Conservation (phyloP, 2,797 vertebrate species). For the Pseudochromis fuscus region DNA sequence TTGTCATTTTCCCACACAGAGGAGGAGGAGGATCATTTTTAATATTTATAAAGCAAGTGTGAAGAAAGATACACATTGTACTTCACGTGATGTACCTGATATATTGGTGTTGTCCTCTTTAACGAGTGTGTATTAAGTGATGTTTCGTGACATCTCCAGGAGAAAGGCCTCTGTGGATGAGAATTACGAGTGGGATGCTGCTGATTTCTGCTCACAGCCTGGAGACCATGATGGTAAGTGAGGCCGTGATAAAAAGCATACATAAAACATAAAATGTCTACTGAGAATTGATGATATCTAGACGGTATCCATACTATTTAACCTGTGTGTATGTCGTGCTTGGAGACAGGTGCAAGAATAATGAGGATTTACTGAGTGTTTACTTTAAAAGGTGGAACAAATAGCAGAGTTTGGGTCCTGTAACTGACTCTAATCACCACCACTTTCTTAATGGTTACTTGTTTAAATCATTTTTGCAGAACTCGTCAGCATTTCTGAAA, state of each 20-base stretch:
- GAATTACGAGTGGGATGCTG: constrained; percentile 95
- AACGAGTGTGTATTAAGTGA: constrained; percentile 6
- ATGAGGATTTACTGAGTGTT: neutral
- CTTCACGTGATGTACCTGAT: neutral
- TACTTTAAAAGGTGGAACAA: neutral
- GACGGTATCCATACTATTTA: too few relatives aligned
- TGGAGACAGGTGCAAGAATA: neutral
- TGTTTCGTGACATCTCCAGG: constrained; percentile 71
- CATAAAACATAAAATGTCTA: too few relatives aligned
- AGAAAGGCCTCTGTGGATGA: constrained; percentile 93
- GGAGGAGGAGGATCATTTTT: too few relatives aligned
- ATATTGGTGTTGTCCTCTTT: neutral
- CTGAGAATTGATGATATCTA: too few relatives aligned
- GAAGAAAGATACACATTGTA: too few relatives aligned
- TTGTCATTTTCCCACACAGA: too few relatives aligned
- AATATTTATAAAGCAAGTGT: too few relatives aligned
- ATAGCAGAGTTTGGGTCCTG: neutral
- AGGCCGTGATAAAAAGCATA: too few relatives aligned
- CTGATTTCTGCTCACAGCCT: constrained; percentile 84
- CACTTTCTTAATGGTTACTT: too few relatives aligned
- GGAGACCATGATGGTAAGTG: constrained; percentile 84
- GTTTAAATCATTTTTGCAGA: too few relatives aligned
- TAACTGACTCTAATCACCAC: neutral
- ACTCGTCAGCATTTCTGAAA: neutral
- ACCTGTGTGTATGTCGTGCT: too few relatives aligned